Base-by-base conservation (phyloP, 2,113 vertebrate species). In the Mohoua ochrocephala region DNA sequence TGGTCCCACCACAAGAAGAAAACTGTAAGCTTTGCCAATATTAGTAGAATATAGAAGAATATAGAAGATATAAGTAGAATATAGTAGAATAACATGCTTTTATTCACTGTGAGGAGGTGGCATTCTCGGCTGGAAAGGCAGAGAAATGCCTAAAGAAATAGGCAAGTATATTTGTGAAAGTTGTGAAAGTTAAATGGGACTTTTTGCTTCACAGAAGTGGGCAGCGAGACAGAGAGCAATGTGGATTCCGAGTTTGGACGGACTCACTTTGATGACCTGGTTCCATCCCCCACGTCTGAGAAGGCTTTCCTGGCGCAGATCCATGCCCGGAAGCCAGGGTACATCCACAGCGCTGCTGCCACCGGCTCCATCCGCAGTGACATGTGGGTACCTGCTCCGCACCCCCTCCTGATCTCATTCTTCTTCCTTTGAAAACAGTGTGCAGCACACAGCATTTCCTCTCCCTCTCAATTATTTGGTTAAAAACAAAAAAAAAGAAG, bases 181-280 rank as follows among this genome's bases (percentile, higher is more conserved):
- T 35, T 4, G n/a, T 50, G 80, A 7, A 64, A 61, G 37, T 75
- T 81, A 64, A 78, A 53, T 71, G 47, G 41, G 60, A 69, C 76
- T 31, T 67, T 89, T 63, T 81, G 26, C 54, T 94, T 96, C 67
- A 57, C 84, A 99, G 99, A 99, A 89, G 98, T 98, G 52, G 99
- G 98, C 65, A 99, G 99, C 35, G 99, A 99, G 97, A 98, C 98
- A 1, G 99, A 99, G 87, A 99, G 99, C 95, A 98, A 98, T 8
- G 98, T 98, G 97, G 99, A 99, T 94, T 98, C 99, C 24, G 99
- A 99, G 68, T 99, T 98, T 95, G 98, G 98, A 17, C 98, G 98
- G n/a, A 96, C 98, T 86, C 98, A 98, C 63, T 98, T 98, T 87
- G 98, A 98, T 76, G 99, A 99, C 91, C 96, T 99, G 23, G 98